Conservation (phyloP, 2,797 vertebrate species). For the Myoxocephalus aenaeus region DNA sequence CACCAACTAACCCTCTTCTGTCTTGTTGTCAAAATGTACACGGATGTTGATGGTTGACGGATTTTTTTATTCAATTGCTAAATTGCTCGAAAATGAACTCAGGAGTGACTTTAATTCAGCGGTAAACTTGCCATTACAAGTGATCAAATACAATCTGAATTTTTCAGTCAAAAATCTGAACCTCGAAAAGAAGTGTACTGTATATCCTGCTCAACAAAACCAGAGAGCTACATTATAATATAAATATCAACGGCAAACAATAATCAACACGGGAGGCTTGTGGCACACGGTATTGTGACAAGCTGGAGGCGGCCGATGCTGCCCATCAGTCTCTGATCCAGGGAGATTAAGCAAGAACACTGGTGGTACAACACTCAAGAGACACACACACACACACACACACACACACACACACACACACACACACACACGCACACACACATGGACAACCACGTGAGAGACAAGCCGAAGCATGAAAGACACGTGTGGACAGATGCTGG, state of each 20-base stretch:
- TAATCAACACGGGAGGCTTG: background rate
- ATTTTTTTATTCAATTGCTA: too few species aligned
- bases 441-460: conserved; percentile 62
- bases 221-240: background rate
- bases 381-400: background rate
- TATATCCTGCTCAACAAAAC: conserved; percentile 4
- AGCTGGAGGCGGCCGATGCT: conserved; percentile 24
- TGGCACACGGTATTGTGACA: background rate
- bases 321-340: conserved; percentile 36
- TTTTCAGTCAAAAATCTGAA: background rate
- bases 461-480: conserved; percentile 37
- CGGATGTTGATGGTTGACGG: background rate
- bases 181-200: background rate
- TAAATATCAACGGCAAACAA: background rate
- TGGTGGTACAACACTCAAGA: conserved; percentile 4
- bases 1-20: background rate
- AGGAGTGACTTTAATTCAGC: too few species aligned
- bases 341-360: conserved; percentile 46
- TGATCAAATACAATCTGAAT: background rate
- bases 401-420: background rate
- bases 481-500: conserved; percentile 65
- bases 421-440: conserved; percentile 48
- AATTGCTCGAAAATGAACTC: background rate
- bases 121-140: background rate
- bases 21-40: background rate